Evolutionary conservation across 35 echinoderm and acorn worm species (phyloP).

Genomic region (Lytechinus variegatus): DNA sequence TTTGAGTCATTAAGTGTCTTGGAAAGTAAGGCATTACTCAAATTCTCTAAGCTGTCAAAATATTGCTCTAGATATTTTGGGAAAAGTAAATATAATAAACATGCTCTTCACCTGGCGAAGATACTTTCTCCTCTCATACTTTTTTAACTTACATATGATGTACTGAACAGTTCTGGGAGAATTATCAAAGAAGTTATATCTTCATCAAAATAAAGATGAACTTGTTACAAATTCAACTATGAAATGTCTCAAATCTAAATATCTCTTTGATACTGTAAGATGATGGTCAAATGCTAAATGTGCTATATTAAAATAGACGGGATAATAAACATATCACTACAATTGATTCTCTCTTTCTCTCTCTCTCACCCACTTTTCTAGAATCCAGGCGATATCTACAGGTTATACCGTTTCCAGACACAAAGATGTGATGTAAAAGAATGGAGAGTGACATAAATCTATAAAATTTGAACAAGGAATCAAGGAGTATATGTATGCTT

Average conservation of each 20-base stretch:
- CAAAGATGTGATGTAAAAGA: too few species aligned
- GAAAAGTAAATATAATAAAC: not conserved
- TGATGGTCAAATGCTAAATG: not conserved
- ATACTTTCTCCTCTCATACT: not conserved
- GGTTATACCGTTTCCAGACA: too few species aligned
- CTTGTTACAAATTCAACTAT: not conserved
- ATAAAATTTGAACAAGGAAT: too few species aligned
- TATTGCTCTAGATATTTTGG: not conserved
- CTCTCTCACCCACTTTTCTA: not conserved
- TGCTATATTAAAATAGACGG: not conserved
- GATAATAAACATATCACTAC: too few species aligned
- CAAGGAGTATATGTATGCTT: too few species aligned
- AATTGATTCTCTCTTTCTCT: too few species aligned
- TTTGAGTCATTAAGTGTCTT: conserved; percentile 26
- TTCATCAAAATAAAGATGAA: not conserved
- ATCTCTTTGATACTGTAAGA: not conserved
- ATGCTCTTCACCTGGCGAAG: not conserved
- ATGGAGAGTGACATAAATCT: too few species aligned
- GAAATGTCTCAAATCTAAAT: not conserved
- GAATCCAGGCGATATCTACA: not conserved
- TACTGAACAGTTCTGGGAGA: not conserved
- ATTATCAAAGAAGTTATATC: too few species aligned
- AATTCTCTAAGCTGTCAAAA: not conserved
- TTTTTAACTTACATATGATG: not conserved
- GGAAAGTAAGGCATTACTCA: not conserved